These are phyloP conservation scores for Nephila pilipes DNA, from an alignment of 1,140 invertebrate genomes.

Conservation along the genomic window DNA sequence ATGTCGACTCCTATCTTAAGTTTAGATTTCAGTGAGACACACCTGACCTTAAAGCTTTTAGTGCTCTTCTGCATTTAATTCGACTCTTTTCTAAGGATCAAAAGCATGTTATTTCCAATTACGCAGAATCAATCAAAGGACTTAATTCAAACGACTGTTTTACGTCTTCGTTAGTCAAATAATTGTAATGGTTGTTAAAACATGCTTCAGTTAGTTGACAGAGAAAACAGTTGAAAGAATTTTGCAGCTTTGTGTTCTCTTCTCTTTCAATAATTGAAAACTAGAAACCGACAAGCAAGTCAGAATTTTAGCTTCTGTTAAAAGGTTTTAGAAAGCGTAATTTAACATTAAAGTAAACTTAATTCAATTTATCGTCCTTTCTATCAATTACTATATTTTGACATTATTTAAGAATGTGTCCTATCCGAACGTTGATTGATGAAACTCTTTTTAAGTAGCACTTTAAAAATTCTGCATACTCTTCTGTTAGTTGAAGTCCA, in stretches of 20 bases:
- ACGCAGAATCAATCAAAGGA: not conserved
- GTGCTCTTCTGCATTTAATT: not conserved
- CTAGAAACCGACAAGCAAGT: not conserved
- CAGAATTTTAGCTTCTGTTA: not conserved
- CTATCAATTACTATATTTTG: no score
- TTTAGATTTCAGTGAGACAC: not conserved
- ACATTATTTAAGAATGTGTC: no score
- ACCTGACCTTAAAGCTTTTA: not conserved
- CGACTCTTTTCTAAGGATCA: not conserved
- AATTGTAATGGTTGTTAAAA: not conserved
- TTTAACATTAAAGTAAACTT: not conserved
- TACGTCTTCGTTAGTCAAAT: not conserved
- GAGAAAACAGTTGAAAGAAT: not conserved
- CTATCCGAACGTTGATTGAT: no score
- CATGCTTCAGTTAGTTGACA: not conserved
- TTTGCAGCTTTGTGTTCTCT: not conserved
- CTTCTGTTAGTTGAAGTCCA: no score
- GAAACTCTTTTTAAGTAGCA: no score
- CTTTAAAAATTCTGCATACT: no score
- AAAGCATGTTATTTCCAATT: not conserved
- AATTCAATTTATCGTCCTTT: no score
- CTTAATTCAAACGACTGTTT: not conserved
- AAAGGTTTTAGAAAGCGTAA: constrained; percentile 1
- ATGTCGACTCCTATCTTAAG: not conserved
- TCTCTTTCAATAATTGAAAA: not conserved